Conservation (phyloP, 1,140 invertebrate genomes). For the Drosophila repletoides region DNA sequence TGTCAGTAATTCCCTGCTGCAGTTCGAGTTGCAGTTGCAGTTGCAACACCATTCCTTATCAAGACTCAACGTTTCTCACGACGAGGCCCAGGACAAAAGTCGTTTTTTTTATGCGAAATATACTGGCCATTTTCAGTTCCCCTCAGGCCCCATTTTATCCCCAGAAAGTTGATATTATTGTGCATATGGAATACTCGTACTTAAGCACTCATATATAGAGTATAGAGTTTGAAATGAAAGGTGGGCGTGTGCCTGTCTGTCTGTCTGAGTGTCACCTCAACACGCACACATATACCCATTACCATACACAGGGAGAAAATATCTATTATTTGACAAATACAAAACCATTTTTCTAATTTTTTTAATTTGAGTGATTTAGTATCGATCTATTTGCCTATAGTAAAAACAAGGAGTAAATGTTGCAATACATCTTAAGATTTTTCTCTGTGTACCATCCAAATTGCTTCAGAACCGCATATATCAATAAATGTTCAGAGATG, state of each 20-base stretch:
- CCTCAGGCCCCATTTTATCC: no score
- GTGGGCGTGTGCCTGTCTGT: constrained; percentile 39
- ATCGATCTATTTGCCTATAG: no score
- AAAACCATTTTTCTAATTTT: no score
- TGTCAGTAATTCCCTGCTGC: constrained; percentile 39
- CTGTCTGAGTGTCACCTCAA: constrained; percentile 41
- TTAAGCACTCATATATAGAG: background rate
- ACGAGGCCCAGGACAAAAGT: constrained; percentile 50
- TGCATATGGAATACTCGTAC: constrained; percentile 14
- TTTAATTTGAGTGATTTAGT: no score
- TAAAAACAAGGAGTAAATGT: no score
- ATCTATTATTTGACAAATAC: no score
- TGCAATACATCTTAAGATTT: no score
- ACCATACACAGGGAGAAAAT: no score
- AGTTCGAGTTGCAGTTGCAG: background rate
- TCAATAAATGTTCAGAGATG: constrained; percentile 56
- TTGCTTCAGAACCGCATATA: constrained; percentile 38
- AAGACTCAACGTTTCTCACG: constrained; percentile 64
- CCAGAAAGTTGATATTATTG: constrained; percentile 33
- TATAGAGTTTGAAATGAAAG: constrained; percentile 2
- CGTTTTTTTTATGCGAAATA: constrained; percentile 35
- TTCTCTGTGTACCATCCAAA: no score
- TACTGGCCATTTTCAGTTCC: no score
- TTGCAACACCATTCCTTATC: constrained; percentile 49
- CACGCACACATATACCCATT: constrained; percentile 43